phyloP scores from a whole-genome alignment of 1,140 invertebrate species.

The Caenorhabditis tropicalis region DNA sequence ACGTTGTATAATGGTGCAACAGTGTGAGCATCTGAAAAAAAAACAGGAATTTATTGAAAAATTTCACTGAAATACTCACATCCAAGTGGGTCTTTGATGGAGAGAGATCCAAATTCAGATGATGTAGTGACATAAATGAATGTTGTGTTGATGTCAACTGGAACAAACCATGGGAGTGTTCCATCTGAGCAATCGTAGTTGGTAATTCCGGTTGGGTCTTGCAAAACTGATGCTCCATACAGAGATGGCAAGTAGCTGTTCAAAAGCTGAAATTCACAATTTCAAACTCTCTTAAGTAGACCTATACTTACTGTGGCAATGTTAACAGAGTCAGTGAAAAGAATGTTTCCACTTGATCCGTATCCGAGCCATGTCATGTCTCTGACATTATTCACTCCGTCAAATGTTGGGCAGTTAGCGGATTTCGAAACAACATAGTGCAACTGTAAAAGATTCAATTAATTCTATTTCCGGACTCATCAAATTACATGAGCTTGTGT shows the following conservation, averaged over 20 bases:
- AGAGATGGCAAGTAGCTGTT: slow-evolving; percentile 44
- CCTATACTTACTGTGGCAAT: slow-evolving; percentile 23
- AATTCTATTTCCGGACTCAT: not conserved
- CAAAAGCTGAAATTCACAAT: slow-evolving; percentile 37
- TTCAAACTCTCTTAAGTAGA: not conserved
- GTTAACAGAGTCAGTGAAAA: slow-evolving; percentile 29
- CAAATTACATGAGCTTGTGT: slow-evolving; percentile 19
- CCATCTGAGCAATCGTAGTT: not conserved
- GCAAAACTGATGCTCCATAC: slow-evolving; percentile 44
- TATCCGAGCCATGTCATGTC: slow-evolving; percentile 48
- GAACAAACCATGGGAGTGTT: slow-evolving; percentile 9
- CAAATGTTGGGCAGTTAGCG: not conserved
- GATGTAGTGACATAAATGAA: slow-evolving; percentile 35
- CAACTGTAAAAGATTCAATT: not conserved
- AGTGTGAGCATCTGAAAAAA: not conserved
- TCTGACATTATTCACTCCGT: not conserved
- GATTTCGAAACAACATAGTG: slow-evolving; percentile 35
- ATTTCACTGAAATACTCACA: not conserved
- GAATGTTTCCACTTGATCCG: slow-evolving; percentile 50
- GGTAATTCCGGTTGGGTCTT: slow-evolving; percentile 42
- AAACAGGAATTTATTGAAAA: not conserved
- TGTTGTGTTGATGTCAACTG: slow-evolving; percentile 50
- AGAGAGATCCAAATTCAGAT: slow-evolving; percentile 21
- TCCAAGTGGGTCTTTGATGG: slow-evolving; percentile 11
- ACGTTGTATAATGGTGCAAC: not conserved